These are phyloP conservation scores for Rana temporaria DNA, from an alignment of 2,113 vertebrate species.

Conservation along the genomic window DNA sequence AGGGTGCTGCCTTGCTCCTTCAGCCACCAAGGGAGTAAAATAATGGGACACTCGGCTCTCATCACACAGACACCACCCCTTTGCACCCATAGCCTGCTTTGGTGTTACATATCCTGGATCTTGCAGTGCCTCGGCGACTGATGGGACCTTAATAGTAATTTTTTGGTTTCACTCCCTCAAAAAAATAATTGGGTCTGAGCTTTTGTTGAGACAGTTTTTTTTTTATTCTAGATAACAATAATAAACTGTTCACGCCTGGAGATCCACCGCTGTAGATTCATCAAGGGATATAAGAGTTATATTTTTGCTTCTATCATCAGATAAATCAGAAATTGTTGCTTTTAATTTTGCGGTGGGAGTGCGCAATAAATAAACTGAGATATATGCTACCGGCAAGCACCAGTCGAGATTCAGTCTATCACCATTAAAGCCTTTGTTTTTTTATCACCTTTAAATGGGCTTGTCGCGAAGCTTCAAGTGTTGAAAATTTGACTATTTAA, in stretches of 20 bases:
- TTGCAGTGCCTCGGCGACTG: no score
- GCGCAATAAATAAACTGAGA: slow-evolving; percentile 33
- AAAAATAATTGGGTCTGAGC: no score
- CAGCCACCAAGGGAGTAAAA: no score
- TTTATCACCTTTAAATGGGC: slow-evolving; percentile 12
- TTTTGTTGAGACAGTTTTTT: neutral
- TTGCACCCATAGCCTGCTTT: no score
- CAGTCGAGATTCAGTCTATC: slow-evolving; percentile 18
- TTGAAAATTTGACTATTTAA: neutral
- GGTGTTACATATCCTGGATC: no score
- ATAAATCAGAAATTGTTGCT: slow-evolving; percentile 47
- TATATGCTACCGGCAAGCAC: neutral
- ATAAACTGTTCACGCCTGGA: slow-evolving; percentile 12
- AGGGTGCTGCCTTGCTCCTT: no score
- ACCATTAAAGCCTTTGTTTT: neutral
- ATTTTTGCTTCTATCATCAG: slow-evolving; percentile 22
- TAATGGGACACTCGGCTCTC: no score
- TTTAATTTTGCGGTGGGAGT: slow-evolving; percentile 23
- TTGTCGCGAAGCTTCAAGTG: neutral
- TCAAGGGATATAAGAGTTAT: slow-evolving; percentile 46
- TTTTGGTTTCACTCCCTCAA: no score
- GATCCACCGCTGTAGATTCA: slow-evolving; percentile 15
- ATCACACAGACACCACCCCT: no score
- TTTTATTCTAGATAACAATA: slow-evolving; percentile 23
- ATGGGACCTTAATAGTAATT: no score